Percentiles rank a stretch among this genome's conserved stretches.
Evolutionary conservation across 2,113 vertebrate genomes (phyloP).

Genomic region (Opisthocomus hoazin): DNA sequence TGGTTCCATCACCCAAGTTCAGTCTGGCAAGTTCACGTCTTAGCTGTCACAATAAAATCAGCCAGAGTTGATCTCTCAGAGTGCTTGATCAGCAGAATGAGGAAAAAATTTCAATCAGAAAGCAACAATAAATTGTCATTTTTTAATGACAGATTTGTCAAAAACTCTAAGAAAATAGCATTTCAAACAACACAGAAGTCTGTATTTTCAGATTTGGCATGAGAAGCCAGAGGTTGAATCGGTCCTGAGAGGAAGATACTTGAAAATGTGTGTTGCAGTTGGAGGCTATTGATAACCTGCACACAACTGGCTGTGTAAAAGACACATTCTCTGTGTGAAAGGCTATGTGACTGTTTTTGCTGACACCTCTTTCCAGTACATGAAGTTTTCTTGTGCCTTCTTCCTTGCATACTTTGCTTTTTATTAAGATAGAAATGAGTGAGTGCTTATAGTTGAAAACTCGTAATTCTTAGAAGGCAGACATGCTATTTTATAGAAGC

Average conservation of each 20-base stretch:
- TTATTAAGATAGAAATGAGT: neutral
- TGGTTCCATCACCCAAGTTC: neutral
- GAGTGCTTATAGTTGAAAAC: neutral
- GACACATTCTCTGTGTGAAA: neutral
- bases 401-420: neutral
- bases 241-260: neutral
- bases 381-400: neutral
- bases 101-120: neutral
- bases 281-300: neutral
- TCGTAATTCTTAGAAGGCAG: neutral
- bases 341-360: neutral
- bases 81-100: neutral
- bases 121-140: neutral
- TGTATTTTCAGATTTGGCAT: neutral
- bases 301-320: neutral
- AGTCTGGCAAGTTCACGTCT: neutral
- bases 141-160: neutral
- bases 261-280: neutral
- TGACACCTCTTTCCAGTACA: neutral
- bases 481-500: neutral
- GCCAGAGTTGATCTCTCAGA: neutral
- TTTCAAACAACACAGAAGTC: neutral
- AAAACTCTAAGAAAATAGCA: neutral
- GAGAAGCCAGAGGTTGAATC: neutral
- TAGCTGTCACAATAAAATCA: neutral